Evolutionary conservation across 2,113 vertebrate species (phyloP).

Genomic region (Otocyon megalotis): DNA sequence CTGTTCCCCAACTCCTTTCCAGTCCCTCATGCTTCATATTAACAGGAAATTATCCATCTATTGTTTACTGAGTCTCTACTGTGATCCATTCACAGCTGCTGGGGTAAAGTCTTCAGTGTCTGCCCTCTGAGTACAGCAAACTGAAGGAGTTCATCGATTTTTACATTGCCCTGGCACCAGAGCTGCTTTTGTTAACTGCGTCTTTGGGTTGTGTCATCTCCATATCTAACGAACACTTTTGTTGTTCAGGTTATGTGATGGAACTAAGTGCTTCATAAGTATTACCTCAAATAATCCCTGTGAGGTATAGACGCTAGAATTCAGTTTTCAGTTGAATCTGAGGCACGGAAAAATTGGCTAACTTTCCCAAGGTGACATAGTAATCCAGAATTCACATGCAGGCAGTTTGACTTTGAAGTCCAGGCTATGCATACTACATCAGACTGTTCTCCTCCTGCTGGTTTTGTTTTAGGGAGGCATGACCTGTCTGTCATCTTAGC

Average conservation of each 20-base stretch:
- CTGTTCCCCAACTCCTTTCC: background rate
- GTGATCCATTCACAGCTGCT: background rate
- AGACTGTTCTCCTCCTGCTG: slow-evolving; percentile 69
- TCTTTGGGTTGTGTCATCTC: background rate
- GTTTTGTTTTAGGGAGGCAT: slow-evolving; percentile 80
- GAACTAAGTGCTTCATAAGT: background rate
- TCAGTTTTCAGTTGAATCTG: slow-evolving; percentile 38
- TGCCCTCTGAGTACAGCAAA: background rate
- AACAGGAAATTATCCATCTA: background rate
- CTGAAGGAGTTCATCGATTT: background rate
- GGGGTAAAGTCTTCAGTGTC: background rate
- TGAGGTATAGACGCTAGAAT: background rate
- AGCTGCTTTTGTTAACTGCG: background rate
- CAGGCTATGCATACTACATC: background rate
- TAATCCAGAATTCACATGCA: slow-evolving; percentile 9
- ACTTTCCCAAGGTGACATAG: background rate
- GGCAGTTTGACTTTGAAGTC: background rate
- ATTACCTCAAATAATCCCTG: background rate
- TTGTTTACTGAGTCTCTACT: background rate
- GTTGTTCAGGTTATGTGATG: background rate
- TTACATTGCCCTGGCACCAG: background rate
- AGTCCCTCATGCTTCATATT: background rate
- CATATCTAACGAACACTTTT: background rate
- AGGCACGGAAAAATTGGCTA: slow-evolving; percentile 32
- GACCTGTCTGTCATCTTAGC: slow-evolving; percentile 79